These are phyloP conservation scores for Drosophila repleta DNA, from an alignment of 1,140 invertebrate species.

Conservation along the genomic window DNA sequence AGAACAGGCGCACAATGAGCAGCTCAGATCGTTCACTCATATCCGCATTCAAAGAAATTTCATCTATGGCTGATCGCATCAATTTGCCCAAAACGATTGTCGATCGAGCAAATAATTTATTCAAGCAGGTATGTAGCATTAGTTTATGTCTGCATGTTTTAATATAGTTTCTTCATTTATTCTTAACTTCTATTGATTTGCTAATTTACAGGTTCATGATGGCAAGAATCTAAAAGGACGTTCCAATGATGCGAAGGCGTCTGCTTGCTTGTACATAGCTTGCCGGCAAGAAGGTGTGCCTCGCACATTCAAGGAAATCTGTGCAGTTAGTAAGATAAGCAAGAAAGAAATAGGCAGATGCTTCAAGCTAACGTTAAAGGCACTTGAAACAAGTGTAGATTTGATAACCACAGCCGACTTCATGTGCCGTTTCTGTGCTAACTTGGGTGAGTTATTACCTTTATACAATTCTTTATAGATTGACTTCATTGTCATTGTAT, in stretches of 20 bases:
- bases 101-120: constrained; percentile 97
- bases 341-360: constrained; percentile 99
- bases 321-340: constrained; percentile 98
- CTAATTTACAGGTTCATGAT: constrained; percentile 91
- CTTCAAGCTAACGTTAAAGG: constrained; percentile 97
- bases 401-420: constrained; percentile 99
- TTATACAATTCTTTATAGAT: background rate
- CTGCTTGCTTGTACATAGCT: constrained; percentile 99
- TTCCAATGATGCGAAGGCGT: constrained; percentile 98
- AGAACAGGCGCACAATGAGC: constrained; percentile 96
- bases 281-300: constrained; percentile 99
- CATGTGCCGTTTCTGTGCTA: constrained; percentile 97
- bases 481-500: background rate
- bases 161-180: too few species aligned
- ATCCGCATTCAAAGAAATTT: constrained; percentile 98
- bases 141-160: too few species aligned
- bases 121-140: constrained; percentile 92
- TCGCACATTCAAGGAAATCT: constrained; percentile 99
- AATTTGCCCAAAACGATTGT: constrained; percentile 98
- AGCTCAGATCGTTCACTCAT: constrained; percentile 97
- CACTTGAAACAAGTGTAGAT: constrained; percentile 97
- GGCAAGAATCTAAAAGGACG: constrained; percentile 97
- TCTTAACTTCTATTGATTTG: background rate
- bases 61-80: constrained; percentile 98
- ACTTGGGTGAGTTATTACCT: constrained; percentile 85